These are phyloP conservation scores for Scaeva pyrastri DNA, from an alignment of 2,888 invertebrate species.

Conservation along the genomic window DNA sequence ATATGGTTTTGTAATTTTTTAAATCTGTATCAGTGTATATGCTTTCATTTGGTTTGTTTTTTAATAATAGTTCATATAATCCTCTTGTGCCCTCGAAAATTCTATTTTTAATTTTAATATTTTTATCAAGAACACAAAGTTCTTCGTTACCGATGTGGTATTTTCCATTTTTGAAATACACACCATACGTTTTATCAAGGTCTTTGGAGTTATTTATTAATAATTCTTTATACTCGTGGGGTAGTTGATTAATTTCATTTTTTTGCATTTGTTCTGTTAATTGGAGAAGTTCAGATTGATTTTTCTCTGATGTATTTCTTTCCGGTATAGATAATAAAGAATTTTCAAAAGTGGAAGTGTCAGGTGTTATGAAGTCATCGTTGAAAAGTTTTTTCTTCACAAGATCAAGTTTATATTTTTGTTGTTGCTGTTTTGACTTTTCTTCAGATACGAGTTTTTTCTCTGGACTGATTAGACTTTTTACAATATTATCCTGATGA, in stretches of 20 bases:
- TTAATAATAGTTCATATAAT: constrained; percentile 8
- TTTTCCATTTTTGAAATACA: not conserved
- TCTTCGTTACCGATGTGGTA: not conserved
- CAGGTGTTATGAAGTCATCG: no score
- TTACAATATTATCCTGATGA: no score
- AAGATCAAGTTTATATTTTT: no score
- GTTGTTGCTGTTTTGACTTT: no score
- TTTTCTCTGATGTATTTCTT: no score
- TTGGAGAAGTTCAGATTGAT: not conserved
- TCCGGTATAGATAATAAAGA: no score
- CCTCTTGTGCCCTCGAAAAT: not conserved
- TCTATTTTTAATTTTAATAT: constrained; percentile 7
- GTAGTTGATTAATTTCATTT: not conserved
- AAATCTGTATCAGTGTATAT: not conserved
- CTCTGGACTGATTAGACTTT: no score
- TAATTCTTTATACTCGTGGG: constrained; percentile 3
- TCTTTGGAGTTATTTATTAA: not conserved
- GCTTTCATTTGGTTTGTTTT: not conserved
- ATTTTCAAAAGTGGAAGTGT: no score
- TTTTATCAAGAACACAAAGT: not conserved
- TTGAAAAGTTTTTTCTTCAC: no score
- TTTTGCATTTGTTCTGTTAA: not conserved
- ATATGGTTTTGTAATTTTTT: not conserved
- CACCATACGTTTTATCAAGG: constrained; percentile 12
- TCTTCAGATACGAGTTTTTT: no score